Evolutionary conservation across 35 echinoderm and acorn worm genomes (phyloP).

Genomic region (Stichopus chloronotus): DNA sequence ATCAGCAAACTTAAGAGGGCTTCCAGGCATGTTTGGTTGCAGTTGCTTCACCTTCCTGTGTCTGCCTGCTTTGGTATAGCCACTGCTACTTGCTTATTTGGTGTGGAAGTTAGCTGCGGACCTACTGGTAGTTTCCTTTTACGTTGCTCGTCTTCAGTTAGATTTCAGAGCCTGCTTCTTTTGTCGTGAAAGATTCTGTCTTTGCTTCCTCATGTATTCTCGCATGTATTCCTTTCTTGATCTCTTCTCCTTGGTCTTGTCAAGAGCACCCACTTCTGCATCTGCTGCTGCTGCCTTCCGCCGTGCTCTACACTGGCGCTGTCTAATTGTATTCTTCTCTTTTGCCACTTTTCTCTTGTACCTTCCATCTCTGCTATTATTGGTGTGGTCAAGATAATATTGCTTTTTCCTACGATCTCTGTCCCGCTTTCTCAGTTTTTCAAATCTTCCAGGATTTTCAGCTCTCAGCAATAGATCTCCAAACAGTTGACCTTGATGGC

Average conservation of each 20-base stretch:
- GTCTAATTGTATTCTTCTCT: background rate
- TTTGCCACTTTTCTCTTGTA: background rate
- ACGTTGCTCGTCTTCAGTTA: constrained; percentile 6
- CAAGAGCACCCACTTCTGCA: background rate
- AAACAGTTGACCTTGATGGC: constrained; percentile 32
- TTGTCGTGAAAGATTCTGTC: background rate
- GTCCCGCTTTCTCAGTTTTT: background rate
- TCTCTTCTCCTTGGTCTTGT: background rate
- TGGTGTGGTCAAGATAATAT: constrained; percentile 1
- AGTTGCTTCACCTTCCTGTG: background rate
- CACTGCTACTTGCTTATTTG: background rate
- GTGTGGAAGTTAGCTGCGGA: no score
- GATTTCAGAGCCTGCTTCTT: constrained; percentile 40
- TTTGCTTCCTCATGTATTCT: constrained; percentile 13
- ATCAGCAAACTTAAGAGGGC: constrained; percentile 37
- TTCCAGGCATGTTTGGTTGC: constrained; percentile 21
- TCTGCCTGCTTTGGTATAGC: constrained; percentile 5
- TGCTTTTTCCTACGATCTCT: constrained; percentile 35
- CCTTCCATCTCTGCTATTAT: constrained; percentile 10
- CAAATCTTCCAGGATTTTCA: background rate
- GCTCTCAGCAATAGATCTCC: background rate
- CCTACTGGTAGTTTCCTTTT: background rate
- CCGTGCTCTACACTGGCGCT: constrained; percentile 18
- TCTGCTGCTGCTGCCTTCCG: background rate
- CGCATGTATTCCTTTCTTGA: constrained; percentile 38